Evolutionary conservation across 1,140 invertebrate species (phyloP).

Genomic region (Pissodes strobi): DNA sequence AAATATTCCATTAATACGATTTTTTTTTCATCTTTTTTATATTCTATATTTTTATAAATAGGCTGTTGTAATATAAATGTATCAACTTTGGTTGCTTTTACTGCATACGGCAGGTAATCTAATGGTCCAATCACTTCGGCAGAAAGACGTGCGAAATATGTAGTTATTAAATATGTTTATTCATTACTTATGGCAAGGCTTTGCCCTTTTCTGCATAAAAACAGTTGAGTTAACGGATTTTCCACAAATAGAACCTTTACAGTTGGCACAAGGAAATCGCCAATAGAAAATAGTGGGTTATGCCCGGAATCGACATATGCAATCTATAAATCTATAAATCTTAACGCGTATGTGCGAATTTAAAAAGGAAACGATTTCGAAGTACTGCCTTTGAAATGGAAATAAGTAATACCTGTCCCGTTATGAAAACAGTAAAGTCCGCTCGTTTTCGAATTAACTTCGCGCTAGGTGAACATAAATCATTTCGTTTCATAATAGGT

Average conservation of each 20-base stretch:
- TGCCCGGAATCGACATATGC: conserved; percentile 7
- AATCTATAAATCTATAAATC: conserved; percentile 18
- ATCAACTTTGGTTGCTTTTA: too few relatives aligned
- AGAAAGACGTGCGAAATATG: too few relatives aligned
- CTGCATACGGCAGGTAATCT: too few relatives aligned
- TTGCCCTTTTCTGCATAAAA: not conserved
- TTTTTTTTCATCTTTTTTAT: too few relatives aligned
- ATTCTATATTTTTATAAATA: too few relatives aligned
- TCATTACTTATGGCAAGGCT: too few relatives aligned
- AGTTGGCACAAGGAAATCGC: not conserved
- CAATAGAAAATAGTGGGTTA: not conserved
- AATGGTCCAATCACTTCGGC: too few relatives aligned
- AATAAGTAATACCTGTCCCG: conserved; percentile 5
- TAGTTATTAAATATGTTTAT: too few relatives aligned
- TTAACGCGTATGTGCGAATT: conserved; percentile 9
- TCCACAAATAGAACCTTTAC: not conserved
- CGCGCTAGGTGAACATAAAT: not conserved
- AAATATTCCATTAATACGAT: too few relatives aligned
- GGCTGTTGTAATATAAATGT: too few relatives aligned
- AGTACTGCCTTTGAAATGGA: not conserved
- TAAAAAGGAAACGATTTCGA: conserved; percentile 20
- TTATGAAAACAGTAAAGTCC: conserved; percentile 1
- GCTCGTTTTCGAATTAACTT: not conserved
- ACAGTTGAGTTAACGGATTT: not conserved
- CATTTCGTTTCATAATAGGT: not conserved